Evolutionary conservation across 2,888 invertebrate species (phyloP).

Genomic region (Cerastis rubricosa): DNA sequence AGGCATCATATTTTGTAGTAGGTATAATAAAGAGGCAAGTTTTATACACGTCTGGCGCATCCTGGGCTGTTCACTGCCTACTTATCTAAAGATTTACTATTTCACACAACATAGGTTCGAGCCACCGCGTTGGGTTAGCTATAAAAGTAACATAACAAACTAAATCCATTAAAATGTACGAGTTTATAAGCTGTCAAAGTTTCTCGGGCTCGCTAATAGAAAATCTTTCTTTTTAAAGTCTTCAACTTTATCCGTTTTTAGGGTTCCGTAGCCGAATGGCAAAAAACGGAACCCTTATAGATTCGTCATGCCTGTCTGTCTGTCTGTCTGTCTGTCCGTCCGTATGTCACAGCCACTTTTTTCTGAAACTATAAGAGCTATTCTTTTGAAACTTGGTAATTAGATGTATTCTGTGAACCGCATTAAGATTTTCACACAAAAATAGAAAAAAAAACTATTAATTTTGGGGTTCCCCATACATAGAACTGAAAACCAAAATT

Average conservation of each 20-base stretch:
- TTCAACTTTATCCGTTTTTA: slow-evolving; percentile 29
- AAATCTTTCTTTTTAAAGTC: slow-evolving; percentile 29
- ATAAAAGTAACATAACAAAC: slow-evolving; percentile 17
- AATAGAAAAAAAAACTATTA: too few relatives aligned
- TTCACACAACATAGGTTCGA: neutral
- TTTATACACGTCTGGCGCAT: neutral
- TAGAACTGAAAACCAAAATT: too few relatives aligned
- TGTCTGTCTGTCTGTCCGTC: too few relatives aligned
- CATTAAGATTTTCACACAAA: too few relatives aligned
- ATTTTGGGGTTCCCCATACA: too few relatives aligned
- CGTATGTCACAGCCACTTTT: too few relatives aligned
- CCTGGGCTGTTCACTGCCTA: neutral
- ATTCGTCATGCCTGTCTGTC: too few relatives aligned
- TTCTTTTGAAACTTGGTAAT: too few relatives aligned
- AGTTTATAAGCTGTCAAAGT: slow-evolving; percentile 38
- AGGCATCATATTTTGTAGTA: neutral
- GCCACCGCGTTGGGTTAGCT: neutral
- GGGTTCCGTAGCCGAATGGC: too few relatives aligned
- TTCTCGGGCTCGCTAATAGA: slow-evolving; percentile 3
- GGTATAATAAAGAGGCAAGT: slow-evolving; percentile 1
- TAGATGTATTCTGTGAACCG: too few relatives aligned
- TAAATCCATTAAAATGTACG: slow-evolving; percentile 17
- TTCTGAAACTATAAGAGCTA: too few relatives aligned
- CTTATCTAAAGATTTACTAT: neutral
- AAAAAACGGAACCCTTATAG: too few relatives aligned